Evolutionary conservation across 2,888 invertebrate genomes (phyloP).

Genomic region (Scrobipalpa atriplicella): DNA sequence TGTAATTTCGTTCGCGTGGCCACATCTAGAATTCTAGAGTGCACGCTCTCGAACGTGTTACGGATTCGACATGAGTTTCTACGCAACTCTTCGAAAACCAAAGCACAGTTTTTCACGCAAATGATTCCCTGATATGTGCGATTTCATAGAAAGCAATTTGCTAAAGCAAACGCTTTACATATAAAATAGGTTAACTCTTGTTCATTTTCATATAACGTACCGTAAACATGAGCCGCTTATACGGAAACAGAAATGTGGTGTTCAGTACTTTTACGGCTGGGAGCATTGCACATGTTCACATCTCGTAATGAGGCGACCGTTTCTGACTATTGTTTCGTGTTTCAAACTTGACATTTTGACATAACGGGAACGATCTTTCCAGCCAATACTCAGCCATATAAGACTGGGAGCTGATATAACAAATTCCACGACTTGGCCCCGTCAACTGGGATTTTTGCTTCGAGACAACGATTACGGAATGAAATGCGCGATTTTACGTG

Average conservation of each 20-base stretch:
- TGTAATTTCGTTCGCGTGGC: conserved; percentile 40
- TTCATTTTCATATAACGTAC: conserved; percentile 20
- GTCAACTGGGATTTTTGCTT: conserved; percentile 46
- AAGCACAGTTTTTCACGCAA: conserved; percentile 9
- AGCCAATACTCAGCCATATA: conserved; percentile 30
- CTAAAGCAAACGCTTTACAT: conserved; percentile 7
- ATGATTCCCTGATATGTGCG: conserved; percentile 14
- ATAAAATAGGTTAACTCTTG: conserved; percentile 13
- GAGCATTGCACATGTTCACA: conserved; percentile 35
- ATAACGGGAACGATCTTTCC: conserved; percentile 31
- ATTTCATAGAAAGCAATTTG: conserved; percentile 11
- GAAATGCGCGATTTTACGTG: conserved; percentile 60
- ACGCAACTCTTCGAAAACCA: conserved; percentile 6
- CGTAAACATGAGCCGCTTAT: conserved; percentile 24
- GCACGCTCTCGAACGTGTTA: conserved; percentile 23
- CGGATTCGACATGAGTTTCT: conserved; percentile 16
- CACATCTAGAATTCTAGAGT: conserved; percentile 29
- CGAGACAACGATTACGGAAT: conserved; percentile 49
- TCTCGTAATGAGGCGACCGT: conserved; percentile 35
- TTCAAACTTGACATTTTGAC: conserved; percentile 32
- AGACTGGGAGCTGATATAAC: conserved; percentile 38
- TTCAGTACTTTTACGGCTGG: conserved; percentile 35
- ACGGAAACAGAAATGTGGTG: conserved; percentile 27
- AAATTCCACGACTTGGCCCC: conserved; percentile 51
- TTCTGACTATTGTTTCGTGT: conserved; percentile 30